Base-by-base conservation (phyloP, 2,797 vertebrate species). In the Sebastes iracundus region DNA sequence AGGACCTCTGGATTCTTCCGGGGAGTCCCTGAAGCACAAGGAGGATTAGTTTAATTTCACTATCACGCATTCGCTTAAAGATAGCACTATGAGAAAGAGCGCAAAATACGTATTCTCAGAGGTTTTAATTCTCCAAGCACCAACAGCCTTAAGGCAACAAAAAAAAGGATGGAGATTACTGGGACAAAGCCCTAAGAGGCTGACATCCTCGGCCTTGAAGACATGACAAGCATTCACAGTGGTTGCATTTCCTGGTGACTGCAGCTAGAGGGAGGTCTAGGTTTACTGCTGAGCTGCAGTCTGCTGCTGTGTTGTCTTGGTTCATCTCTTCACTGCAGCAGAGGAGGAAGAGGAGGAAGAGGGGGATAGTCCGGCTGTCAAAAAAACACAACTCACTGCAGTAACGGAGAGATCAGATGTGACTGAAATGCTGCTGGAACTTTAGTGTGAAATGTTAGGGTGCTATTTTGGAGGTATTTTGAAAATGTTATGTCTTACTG, bases 241-340 rank as follows among this genome's bases (percentile, higher is more conserved):
- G 1, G 20, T 0, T 88, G 86, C 23, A 79, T 1, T 80, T 79
- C 32, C 61, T 0, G 0, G 0, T 27, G 4, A 3, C 1, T 2
- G 32, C 72, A 20, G 85, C 81, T 23, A 91, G 94, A 77, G 70
- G 92, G 92, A 56, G 81, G 16, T 90, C 55, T 87, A 82, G 87
- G 30, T 90, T 90, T 84, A 64, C 55, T 5, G 79, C 81, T 72
- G 68, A 23, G 77, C 72, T 88, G 3, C 20, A 13, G 7, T 9
- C 33, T 12, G 38, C 13, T 3, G 30, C 53, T 4, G 81, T 32
- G 76, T 86, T 76, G 80, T 92, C 91, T 94, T 93, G 83, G 67
- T 69, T 74, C 2, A 4, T 27, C 64, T 91, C 86, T 53, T 68
- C 58, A 18, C 53, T 80, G 75, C 78, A 68, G 68, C 58, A 32